Conservation (phyloP, 2,888 invertebrate species). For the Mystacides longicornis region DNA sequence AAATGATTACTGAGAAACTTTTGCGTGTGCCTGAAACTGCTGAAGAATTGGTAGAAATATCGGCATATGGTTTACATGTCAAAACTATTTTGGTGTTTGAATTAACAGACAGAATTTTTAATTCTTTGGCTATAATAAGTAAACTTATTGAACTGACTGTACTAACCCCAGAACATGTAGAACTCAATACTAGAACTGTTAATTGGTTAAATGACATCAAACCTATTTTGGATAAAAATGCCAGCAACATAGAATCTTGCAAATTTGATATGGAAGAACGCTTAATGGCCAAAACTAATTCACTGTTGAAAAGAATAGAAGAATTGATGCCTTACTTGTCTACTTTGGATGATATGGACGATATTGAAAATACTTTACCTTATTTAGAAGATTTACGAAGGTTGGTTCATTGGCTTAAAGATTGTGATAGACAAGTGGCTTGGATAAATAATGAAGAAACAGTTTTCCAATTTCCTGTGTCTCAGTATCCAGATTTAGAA, state of each 20-base stretch:
- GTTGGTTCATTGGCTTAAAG: conserved; percentile 65
- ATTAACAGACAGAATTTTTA: conserved; percentile 62
- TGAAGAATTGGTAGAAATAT: conserved; percentile 73
- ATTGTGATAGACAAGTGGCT: conserved; percentile 64
- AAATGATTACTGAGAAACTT: conserved; percentile 60
- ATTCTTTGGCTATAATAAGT: conserved; percentile 58
- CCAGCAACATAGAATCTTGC: conserved; percentile 68
- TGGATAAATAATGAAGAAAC: conserved; percentile 90
- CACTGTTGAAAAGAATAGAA: conserved; percentile 61
- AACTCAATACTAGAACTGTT: conserved; percentile 72
- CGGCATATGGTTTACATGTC: conserved; percentile 72
- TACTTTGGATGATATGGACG: conserved; percentile 78
- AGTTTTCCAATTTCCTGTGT: conserved; percentile 74
- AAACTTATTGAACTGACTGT: conserved; percentile 71
- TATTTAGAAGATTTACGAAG: conserved; percentile 72
- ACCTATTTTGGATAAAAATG: conserved; percentile 74
- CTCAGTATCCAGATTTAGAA: conserved; percentile 69
- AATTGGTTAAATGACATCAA: conserved; percentile 77
- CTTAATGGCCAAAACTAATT: conserved; percentile 59
- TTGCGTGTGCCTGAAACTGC: conserved; percentile 68
- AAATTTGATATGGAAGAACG: conserved; percentile 82
- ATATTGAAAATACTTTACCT: conserved; percentile 66
- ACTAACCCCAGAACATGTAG: conserved; percentile 66
- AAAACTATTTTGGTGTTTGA: conserved; percentile 63
- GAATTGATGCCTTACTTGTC: conserved; percentile 68